These are phyloP conservation scores for Phengaris alcon DNA, from an alignment of 2,888 invertebrate genomes.

Conservation along the genomic window DNA sequence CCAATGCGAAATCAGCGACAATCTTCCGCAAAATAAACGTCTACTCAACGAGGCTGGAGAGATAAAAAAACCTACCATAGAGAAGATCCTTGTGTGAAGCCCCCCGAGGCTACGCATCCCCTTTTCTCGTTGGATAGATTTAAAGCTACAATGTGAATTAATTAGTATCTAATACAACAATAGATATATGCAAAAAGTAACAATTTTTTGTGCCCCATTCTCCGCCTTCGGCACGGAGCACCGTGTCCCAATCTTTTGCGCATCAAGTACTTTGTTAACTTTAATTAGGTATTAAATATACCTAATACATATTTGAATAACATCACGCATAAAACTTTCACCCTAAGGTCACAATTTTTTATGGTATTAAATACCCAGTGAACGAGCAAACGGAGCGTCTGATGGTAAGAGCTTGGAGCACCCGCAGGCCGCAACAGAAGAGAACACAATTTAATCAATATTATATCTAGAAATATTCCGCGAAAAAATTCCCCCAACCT, in stretches of 20 bases:
- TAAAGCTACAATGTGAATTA: constrained; percentile 8
- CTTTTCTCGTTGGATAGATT: neutral
- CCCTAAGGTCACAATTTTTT: neutral
- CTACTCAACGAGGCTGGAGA: neutral
- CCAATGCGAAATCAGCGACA: too few species aligned
- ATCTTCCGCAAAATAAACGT: neutral
- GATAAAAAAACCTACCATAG: neutral
- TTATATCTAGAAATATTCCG: too few species aligned
- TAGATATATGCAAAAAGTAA: neutral
- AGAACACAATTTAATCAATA: too few species aligned
- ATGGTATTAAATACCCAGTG: neutral
- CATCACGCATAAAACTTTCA: neutral
- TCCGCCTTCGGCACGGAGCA: neutral
- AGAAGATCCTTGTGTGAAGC: neutral
- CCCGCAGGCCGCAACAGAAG: too few species aligned
- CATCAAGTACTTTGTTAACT: constrained; percentile 11
- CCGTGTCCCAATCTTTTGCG: constrained; percentile 26
- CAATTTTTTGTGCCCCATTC: neutral
- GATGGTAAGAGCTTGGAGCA: neutral
- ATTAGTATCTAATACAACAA: constrained; percentile 15
- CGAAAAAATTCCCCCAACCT: too few species aligned
- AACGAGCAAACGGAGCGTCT: neutral
- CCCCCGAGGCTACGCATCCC: neutral
- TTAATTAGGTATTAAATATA: neutral
- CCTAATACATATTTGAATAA: constrained; percentile 15